Base-by-base conservation (phyloP, 2,888 invertebrate genomes). In the Drosophila cognata region DNA sequence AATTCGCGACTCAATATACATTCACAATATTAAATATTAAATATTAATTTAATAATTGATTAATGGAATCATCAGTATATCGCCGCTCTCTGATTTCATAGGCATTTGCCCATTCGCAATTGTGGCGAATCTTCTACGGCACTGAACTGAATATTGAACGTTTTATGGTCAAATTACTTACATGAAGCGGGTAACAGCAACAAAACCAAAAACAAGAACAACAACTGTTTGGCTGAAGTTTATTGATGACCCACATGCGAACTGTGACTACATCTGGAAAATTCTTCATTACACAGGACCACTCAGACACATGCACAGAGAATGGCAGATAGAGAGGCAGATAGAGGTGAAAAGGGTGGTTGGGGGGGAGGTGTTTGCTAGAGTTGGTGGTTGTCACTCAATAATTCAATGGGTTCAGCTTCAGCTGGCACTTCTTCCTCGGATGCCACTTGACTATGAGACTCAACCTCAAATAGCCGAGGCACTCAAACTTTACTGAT, bases 231-330 rank as follows among this genome's bases (percentile, higher is more conserved):
- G 67, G 11, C 59, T 60, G 73, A 68, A 74, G 72, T 71, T 66
- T 74, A 84, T 89, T 84, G 82, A 84, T 89, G 87, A 61, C 66
- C 65, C 87, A 89, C 77, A 88, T 77, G 82, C 65, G 70, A 73
- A 50, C 52, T 60, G 68, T 71, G 68, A 72, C 61, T 64, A 63
- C 65, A 61, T 53, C 46, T 69, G 65, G 52, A 80, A 59, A 76
- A 56, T 77, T 79, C 82, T 82, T 82, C 82, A 82, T 85, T 82
- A 79, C 73, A 78, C 69, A 81, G 64, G 31, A 58, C 56, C 51
- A 59, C 63, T 53, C 28, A 35, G 25, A 56, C 50, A 65, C 28
- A 66, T 4, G 50, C 11, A 63, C 10, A 53, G 7, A 18, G 1
- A 46, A 46, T 25, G 25, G 13, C 25, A 58, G 11, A 41, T n/a